Conservation (phyloP, 1,140 invertebrate genomes). For the Brachionus manjavacas region DNA sequence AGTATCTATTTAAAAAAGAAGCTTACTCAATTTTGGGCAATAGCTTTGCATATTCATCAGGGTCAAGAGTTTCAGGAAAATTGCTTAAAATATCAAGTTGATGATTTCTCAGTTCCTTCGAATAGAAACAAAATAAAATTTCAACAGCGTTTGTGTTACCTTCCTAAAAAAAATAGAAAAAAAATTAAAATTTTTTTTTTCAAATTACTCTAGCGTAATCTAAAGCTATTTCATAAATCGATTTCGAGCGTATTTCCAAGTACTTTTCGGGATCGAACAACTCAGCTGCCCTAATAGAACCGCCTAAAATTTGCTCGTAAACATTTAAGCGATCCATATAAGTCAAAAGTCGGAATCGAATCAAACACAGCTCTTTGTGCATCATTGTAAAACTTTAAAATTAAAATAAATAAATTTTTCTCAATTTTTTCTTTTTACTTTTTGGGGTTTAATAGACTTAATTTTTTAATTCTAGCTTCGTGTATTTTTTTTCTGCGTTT, state of each 20-base stretch:
- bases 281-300: constrained; percentile 54
- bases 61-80: constrained; percentile 71
- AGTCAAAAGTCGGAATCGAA: constrained; percentile 62
- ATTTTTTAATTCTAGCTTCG: constrained; percentile 5
- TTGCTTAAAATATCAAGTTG: constrained; percentile 66
- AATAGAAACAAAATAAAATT: constrained; percentile 43
- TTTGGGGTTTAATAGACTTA: constrained; percentile 41
- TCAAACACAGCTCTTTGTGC: constrained; percentile 63
- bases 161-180: constrained; percentile 69
- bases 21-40: constrained; percentile 52
- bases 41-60: constrained; percentile 63
- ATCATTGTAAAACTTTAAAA: constrained; percentile 58
- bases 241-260: constrained; percentile 62
- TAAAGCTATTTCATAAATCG: constrained; percentile 62
- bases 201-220: constrained; percentile 63
- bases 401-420: constrained; percentile 49
- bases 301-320: constrained; percentile 62
- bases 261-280: constrained; percentile 63
- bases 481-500: constrained; percentile 6
- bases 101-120: neutral
- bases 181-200: too few species aligned
- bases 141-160: constrained; percentile 66
- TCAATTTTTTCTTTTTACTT: constrained; percentile 32
- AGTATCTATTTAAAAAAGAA: neutral
- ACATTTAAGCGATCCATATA: constrained; percentile 66